Conservation (phyloP, 1,140 invertebrate species). For the Oryzaephilus surinamensis region DNA sequence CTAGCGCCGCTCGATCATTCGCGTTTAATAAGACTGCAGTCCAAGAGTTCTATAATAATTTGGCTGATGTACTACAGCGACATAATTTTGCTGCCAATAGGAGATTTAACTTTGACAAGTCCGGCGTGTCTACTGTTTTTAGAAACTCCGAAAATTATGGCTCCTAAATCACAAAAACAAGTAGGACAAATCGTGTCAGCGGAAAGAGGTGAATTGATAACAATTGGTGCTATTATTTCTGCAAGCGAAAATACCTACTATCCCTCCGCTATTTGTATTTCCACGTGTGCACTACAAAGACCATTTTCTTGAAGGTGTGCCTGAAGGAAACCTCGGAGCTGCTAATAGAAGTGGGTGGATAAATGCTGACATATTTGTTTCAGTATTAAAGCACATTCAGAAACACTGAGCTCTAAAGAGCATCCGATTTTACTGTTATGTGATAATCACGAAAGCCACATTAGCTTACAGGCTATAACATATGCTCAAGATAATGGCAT, state of each 20-base stretch:
- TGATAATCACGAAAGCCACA: slow-evolving; percentile 15
- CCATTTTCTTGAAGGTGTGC: slow-evolving; percentile 11
- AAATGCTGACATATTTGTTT: slow-evolving; percentile 7
- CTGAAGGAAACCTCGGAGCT: slow-evolving; percentile 7
- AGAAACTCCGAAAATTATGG: slow-evolving; percentile 2
- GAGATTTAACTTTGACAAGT: slow-evolving; percentile 1
- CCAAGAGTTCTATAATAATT: too few relatives aligned
- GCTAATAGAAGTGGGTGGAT: slow-evolving; percentile 10
- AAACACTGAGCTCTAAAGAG: slow-evolving; percentile 5
- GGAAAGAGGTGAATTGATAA: slow-evolving; percentile 9
- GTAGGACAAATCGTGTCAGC: slow-evolving; percentile 9
- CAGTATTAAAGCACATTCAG: slow-evolving; percentile 14
- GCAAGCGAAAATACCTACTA: slow-evolving; percentile 1
- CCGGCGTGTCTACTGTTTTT: slow-evolving; percentile 1
- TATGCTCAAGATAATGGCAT: slow-evolving; percentile 28
- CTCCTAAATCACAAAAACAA: slow-evolving; percentile 2
- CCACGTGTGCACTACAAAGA: slow-evolving; percentile 11
- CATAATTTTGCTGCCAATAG: slow-evolving; percentile 1
- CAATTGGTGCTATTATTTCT: slow-evolving; percentile 2
- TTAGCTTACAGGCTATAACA: slow-evolving; percentile 21
- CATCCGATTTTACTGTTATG: slow-evolving; percentile 11
- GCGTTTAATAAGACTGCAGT: slow-evolving; percentile 4
- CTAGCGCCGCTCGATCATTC: neutral
- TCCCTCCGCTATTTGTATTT: slow-evolving; percentile 7
- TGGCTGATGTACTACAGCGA: slow-evolving; percentile 1